Percentiles rank a stretch among this genome's conserved stretches.
These are phyloP conservation scores for Syrmaticus mikado DNA, from an alignment of 2,113 vertebrate species.

Conservation along the genomic window DNA sequence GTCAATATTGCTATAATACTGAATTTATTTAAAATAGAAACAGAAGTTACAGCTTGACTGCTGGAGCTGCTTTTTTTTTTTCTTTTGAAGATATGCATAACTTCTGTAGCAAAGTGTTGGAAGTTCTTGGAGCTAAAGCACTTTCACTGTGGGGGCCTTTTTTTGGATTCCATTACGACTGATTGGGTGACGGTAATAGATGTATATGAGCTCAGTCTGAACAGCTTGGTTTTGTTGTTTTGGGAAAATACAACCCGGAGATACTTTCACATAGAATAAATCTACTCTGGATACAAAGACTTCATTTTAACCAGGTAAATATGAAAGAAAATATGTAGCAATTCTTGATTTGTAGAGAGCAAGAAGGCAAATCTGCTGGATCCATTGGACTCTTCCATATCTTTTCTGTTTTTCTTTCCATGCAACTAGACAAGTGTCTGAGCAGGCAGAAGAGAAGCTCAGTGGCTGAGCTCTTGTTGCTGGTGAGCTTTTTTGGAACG, in stretches of 20 bases:
- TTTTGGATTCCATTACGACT: background rate
- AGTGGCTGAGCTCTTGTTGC: background rate
- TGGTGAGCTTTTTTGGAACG: background rate
- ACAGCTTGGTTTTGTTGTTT: background rate
- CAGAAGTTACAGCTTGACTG: background rate
- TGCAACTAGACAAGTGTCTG: background rate
- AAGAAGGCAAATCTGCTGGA: accelerated
- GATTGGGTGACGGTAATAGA: background rate
- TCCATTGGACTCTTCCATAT: background rate
- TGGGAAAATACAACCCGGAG: background rate
- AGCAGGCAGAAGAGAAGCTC: background rate
- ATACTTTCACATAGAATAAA: background rate
- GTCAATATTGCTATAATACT: background rate
- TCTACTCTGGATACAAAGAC: background rate
- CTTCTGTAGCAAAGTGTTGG: background rate
- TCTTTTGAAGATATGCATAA: background rate
- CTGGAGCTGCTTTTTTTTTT: background rate
- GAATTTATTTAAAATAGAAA: background rate
- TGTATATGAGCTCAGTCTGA: background rate
- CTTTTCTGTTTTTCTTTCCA: background rate
- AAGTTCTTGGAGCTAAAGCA: background rate
- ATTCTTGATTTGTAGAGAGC: background rate
- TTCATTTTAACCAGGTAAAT: background rate
- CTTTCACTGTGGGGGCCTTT: background rate
- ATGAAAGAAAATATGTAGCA: background rate